These are phyloP conservation scores for Margaritifera margaritifera DNA, from an alignment of 2,888 invertebrate species.

Conservation along the genomic window DNA sequence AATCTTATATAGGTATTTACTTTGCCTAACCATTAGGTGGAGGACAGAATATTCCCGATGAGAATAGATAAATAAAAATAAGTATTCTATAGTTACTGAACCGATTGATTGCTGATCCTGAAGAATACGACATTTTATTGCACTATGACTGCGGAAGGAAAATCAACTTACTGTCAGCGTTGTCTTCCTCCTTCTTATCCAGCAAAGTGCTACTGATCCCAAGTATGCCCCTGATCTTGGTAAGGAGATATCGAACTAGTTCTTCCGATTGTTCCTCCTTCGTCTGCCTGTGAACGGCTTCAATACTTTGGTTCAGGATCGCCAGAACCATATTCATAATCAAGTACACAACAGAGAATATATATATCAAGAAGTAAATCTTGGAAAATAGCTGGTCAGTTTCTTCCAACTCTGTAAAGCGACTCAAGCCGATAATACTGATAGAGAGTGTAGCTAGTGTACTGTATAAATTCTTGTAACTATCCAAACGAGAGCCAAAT, in stretches of 20 bases:
- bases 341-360: constrained; percentile 52
- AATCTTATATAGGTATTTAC: too few species aligned
- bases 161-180: too few species aligned
- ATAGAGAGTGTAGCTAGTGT: constrained; percentile 51
- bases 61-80: too few species aligned
- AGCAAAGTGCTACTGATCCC: too few species aligned
- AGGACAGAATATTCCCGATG: too few species aligned
- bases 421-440: constrained; percentile 54
- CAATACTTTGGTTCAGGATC: constrained; percentile 52
- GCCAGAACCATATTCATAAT: constrained; percentile 57
- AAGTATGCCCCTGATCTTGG: constrained; percentile 33
- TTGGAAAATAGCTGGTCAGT: constrained; percentile 46
- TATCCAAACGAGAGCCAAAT: constrained; percentile 44
- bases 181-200: too few species aligned
- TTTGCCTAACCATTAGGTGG: too few species aligned
- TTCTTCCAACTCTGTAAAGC: constrained; percentile 46
- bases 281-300: constrained; percentile 32
- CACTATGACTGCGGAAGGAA: too few species aligned
- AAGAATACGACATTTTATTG: too few species aligned
- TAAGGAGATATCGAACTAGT: constrained; percentile 40
- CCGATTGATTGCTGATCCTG: too few species aligned
- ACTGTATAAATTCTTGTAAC: constrained; percentile 45
- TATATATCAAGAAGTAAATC: constrained; percentile 52
- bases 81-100: too few species aligned
- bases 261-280: constrained; percentile 42